A percentile compares a stretch with the other conserved stretches of the same genome.
These are phyloP conservation scores for Automeris io DNA, from an alignment of 2,888 invertebrate genomes.

Conservation along the genomic window DNA sequence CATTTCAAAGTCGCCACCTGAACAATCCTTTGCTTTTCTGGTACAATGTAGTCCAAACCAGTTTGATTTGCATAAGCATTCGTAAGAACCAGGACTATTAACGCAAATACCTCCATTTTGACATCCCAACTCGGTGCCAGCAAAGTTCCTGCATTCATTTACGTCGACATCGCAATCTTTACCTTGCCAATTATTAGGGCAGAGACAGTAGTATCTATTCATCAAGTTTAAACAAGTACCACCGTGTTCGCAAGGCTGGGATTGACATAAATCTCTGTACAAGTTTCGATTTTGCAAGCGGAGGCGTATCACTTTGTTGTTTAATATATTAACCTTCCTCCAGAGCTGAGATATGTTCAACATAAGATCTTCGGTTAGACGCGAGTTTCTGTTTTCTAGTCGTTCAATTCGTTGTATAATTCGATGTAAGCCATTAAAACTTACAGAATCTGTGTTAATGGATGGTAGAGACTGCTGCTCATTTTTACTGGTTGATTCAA, in stretches of 20 bases:
- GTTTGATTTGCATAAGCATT: conserved; percentile 86
- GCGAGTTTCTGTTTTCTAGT: conserved; percentile 34
- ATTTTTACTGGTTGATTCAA: conserved; percentile 39
- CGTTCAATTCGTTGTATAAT: conserved; percentile 40
- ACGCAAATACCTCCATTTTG: conserved; percentile 94
- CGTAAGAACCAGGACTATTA: conserved; percentile 87
- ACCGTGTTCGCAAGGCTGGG: conserved; percentile 88
- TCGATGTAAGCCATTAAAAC: conserved; percentile 28
- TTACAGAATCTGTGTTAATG: conserved; percentile 17
- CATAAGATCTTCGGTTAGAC: conserved; percentile 22
- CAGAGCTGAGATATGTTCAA: conserved; percentile 37
- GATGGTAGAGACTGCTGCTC: conserved; percentile 16
- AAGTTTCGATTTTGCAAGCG: conserved; percentile 59
- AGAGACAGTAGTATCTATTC: conserved; percentile 84
- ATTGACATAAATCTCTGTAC: conserved; percentile 80
- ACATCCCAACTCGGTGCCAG: conserved; percentile 92
- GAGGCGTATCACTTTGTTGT: conserved; percentile 54
- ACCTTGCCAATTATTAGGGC: conserved; percentile 85
- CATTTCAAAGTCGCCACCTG: conserved; percentile 82
- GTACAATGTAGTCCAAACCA: conserved; percentile 92
- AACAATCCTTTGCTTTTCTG: conserved; percentile 84
- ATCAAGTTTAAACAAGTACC: conserved; percentile 87
- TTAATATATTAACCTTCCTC: conserved; percentile 41
- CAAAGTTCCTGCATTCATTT: conserved; percentile 89
- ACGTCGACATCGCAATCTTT: conserved; percentile 85